Percentiles rank a stretch among this genome's conserved stretches.
Evolutionary conservation across 2,113 vertebrate species (phyloP).

Genomic region (Progne subis): DNA sequence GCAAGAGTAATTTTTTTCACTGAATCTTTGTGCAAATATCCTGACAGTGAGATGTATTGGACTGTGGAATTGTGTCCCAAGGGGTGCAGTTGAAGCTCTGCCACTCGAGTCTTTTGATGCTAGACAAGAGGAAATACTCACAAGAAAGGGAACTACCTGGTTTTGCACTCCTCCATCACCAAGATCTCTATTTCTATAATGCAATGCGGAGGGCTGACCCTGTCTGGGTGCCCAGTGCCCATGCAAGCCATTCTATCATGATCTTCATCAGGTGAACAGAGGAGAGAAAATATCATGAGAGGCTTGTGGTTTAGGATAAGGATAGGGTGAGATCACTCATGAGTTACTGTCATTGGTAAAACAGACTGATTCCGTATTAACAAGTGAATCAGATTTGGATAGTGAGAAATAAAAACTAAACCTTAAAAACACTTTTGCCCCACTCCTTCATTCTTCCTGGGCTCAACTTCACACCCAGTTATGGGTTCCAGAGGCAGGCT

Average conservation of each 20-base stretch:
- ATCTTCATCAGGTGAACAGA: neutral
- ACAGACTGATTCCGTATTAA: neutral
- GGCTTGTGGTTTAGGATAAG: neutral
- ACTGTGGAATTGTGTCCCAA: neutral
- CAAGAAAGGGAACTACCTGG: neutral
- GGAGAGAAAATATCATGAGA: neutral
- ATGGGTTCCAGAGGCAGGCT: neutral
- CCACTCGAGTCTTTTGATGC: neutral
- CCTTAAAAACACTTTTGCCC: neutral
- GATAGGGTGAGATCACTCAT: neutral
- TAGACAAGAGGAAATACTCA: neutral
- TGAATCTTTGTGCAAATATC: neutral
- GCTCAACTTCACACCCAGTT: neutral
- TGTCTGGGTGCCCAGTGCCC: neutral
- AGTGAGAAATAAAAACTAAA: neutral
- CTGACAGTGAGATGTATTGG: neutral
- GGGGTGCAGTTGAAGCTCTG: neutral
- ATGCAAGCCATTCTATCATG: neutral
- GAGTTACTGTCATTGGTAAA: neutral
- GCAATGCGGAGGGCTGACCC: neutral
- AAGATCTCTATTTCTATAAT: neutral
- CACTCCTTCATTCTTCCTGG: fast-evolving
- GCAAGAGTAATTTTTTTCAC: neutral
- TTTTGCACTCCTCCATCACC: neutral
- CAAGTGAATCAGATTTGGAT: neutral